phyloP scores from a whole-genome alignment of 2,888 invertebrate species.

The Fragum sueziense region DNA sequence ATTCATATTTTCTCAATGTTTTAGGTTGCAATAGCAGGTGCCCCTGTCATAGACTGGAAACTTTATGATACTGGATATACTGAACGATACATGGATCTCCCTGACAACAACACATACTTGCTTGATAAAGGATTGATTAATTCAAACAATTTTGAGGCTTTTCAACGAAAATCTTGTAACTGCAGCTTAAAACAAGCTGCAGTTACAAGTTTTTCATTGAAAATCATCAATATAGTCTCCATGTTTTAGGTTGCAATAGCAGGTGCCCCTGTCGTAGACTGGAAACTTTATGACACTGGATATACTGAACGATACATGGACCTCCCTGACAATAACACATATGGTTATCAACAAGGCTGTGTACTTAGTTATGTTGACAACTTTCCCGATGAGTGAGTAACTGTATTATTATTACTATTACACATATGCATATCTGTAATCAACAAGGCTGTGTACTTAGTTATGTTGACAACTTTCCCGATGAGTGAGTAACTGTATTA shows the following conservation, averaged over 20 bases:
- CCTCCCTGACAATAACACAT: constrained; percentile 89
- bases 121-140: no score
- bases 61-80: constrained; percentile 99
- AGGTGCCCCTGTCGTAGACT: constrained; percentile 98
- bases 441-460: no score
- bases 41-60: constrained; percentile 98
- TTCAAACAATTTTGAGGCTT: no score
- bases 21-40: constrained; percentile 94
- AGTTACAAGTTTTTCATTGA: no score
- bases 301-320: constrained; percentile 99
- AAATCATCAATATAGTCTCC: background rate
- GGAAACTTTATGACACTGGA: constrained; percentile 98
- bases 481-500: no score
- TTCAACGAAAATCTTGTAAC: no score
- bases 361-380: constrained; percentile 92
- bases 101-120: constrained; percentile 88
- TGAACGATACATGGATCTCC: constrained; percentile 83
- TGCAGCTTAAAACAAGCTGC: no score
- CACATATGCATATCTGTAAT: no score
- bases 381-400: constrained; percentile 94
- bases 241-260: constrained; percentile 89
- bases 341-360: constrained; percentile 91
- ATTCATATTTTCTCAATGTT: background rate
- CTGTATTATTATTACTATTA: no score
- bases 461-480: no score